Evolutionary conservation across 2,113 vertebrate genomes (phyloP), one percentile per base, ranked within the genome.

Genomic region (Trogon surrucura): DNA sequence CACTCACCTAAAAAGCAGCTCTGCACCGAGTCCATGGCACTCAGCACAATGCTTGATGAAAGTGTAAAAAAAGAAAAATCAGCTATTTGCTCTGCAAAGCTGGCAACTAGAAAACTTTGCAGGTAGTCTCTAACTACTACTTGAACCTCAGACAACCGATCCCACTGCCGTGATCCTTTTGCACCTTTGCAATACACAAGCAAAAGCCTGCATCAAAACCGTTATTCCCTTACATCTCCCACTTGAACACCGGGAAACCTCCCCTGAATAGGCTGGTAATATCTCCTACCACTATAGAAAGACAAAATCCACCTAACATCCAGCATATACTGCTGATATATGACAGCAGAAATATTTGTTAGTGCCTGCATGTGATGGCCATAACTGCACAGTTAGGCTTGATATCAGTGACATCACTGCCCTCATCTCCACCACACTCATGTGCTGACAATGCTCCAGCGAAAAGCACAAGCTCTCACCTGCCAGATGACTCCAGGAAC

Each of bases 311-410:
- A 45, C 18, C 19, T 66, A 41, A 25, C 11, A 20, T 9, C 6
- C 30, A 69, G 17, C 53, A 41, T 11, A 7, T 15, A 30, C 29
- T 30, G 26, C 50, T 62, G 45, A 41, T 65, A 14, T 2, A 22
- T 78, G n/a, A 44, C 53, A 17, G 25, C 41, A 29, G 45, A 60
- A 60, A 32, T 30, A 60, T 16, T 56, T 10, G 20, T n/a, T 48
- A 30, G 1, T 10, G 3, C 32, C 30, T 85, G 30, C 23, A 11
- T 18, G 12, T 2, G 17, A 60, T 2, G 2, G 30, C 13, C 16
- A 22, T 4, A 8, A 54, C 64, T 13, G 18, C 7, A 2, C 26
- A 66, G 60, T 47, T 22, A 61, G 20, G 36, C 44, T 38, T 56
- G 41, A 47, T 44, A 3, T 19, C 48, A 41, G 54, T 14, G 11